Evolutionary conservation across 2,797 vertebrate genomes (phyloP), one percentile per base, ranked within the genome.

Genomic region (Ciconia nigra): DNA sequence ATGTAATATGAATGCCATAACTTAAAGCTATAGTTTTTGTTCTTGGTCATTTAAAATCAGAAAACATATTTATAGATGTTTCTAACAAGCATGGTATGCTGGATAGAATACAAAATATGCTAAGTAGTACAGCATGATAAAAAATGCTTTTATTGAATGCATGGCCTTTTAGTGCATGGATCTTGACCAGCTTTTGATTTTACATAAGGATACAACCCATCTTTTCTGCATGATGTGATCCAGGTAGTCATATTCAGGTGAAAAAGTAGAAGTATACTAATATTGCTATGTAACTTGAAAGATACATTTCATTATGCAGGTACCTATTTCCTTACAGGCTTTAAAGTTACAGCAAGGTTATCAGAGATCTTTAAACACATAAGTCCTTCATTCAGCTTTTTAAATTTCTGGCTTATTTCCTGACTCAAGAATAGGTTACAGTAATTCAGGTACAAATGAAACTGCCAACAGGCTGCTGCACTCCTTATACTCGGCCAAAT

Each of bases 361-460:
- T 84, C 70, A 61, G 62, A 79, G 47, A 66, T 70, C 31, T 88
- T 93, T 70, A 94, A 83, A 90, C 24, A 52, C 11, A 0, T 19
- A 91, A 90, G 33, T 61, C 73, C 41, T 82, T 79, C 47, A 87
- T 61, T 67, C 80, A 81, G 58, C 9, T 69, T 82, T 62, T 29
- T 20, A 31, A 76, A 88, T 90, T 88, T 78, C 83, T 96, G 77
- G 25, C 25, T 89, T 84, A 63, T 87, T 90, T 91, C 54, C 83
- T 66, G 42, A 90, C 37, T 89, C 31, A 20, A 66, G 55, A 92
- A 78, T 44, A 86, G 16, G 37, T 37, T 76, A 26, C 15, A 90
- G 61, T 82, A 94, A 88, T 87, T 94, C 89, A 95, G 77, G 47
- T 90, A 90, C 22, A 87, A 88, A 93, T 79, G 62, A 93, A 97